Evolutionary conservation across 1,140 invertebrate species (phyloP).

Genomic region (Paraescarpia echinospica): DNA sequence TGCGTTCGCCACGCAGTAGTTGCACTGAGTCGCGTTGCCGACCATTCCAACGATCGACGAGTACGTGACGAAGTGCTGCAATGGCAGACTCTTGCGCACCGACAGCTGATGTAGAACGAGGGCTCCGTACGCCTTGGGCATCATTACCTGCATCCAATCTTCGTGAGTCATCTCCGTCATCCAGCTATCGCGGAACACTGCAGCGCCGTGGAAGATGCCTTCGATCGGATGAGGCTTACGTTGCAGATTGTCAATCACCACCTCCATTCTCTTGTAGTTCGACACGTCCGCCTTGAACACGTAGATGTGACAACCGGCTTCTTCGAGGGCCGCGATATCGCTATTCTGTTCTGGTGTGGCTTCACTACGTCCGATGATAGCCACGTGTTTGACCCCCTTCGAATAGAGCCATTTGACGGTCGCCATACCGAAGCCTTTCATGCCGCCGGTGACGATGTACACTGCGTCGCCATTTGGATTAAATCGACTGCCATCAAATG

Average conservation of each 20-base stretch:
- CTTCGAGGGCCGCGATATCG: neutral
- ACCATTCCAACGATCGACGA: neutral
- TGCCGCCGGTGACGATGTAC: neutral
- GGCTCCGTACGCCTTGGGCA: neutral
- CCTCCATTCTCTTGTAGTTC: neutral
- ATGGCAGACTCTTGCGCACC: neutral
- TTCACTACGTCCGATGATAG: neutral
- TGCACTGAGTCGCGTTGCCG: neutral
- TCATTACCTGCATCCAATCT: neutral
- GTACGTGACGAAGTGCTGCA: neutral
- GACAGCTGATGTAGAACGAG: neutral
- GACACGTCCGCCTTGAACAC: neutral
- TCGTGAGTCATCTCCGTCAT: neutral
- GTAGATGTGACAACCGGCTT: neutral
- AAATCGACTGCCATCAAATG: neutral
- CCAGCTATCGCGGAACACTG: neutral
- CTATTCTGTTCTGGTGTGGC: neutral
- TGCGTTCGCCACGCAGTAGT: neutral
- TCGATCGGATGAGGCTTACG: neutral
- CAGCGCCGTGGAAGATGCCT: neutral
- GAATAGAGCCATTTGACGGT: neutral
- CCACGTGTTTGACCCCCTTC: neutral
- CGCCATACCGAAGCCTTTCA: neutral
- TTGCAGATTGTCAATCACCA: neutral
- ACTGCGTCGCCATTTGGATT: neutral